phyloP scores from a whole-genome alignment of 2,113 vertebrate genomes.

The Lycaon pictus region DNA sequence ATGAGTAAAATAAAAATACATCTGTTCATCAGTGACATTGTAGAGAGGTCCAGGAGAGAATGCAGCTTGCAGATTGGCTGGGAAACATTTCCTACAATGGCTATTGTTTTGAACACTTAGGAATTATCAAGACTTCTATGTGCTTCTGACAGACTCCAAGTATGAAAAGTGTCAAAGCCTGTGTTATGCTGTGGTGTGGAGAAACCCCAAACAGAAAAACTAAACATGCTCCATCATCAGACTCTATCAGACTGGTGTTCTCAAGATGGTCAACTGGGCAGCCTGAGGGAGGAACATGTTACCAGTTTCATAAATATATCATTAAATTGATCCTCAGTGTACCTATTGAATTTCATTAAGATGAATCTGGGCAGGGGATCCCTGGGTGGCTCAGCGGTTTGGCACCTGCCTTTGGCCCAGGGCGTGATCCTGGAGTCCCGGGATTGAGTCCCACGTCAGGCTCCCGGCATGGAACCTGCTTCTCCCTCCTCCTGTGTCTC shows the following conservation, averaged over 20 bases:
- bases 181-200: background rate
- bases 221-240: background rate
- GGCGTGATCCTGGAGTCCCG: too few relatives aligned
- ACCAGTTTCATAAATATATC: background rate
- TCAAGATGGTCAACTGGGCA: background rate
- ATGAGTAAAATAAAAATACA: background rate
- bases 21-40: background rate
- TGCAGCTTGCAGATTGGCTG: background rate
- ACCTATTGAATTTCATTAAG: background rate
- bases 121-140: background rate
- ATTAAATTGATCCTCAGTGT: background rate
- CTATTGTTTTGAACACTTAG: background rate
- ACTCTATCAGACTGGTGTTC: background rate
- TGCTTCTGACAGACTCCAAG: background rate
- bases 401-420: too few relatives aligned
- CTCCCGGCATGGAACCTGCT: too few relatives aligned
- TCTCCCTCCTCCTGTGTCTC: too few relatives aligned
- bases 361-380: background rate
- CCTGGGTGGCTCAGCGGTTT: too few relatives aligned
- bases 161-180: background rate
- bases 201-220: background rate
- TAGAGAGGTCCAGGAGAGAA: background rate
- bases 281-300: too few relatives aligned
- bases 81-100: background rate
- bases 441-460: too few relatives aligned